Conservation (phyloP, 92 coral and sea anemone species). For the Heliopora coerulea region DNA sequence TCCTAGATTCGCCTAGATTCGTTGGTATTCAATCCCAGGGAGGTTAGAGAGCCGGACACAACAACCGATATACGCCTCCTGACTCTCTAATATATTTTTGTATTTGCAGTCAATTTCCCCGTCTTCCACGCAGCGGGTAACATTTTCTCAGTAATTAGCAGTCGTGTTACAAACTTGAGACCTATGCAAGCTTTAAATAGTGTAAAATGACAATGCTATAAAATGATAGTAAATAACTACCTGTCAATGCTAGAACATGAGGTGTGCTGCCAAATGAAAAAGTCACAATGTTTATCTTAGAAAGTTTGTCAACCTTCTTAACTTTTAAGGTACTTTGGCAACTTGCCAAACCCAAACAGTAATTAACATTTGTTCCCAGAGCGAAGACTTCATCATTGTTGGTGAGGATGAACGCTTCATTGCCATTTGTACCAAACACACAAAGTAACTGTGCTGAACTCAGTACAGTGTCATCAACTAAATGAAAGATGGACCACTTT, state of each 20-base stretch:
- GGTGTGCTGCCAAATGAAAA: slow-evolving; percentile 90
- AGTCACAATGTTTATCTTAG: slow-evolving; percentile 63
- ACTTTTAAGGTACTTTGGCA: slow-evolving; percentile 76
- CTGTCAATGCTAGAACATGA: slow-evolving; percentile 80
- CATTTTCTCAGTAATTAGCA: too few species aligned
- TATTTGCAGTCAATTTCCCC: too few species aligned
- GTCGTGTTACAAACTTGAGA: too few species aligned
- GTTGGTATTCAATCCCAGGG: too few species aligned
- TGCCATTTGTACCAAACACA: slow-evolving; percentile 87
- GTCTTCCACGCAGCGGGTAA: too few species aligned
- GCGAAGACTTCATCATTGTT: slow-evolving; percentile 75
- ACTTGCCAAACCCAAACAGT: slow-evolving; percentile 79
- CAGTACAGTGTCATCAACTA: slow-evolving; percentile 61
- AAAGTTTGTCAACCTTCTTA: slow-evolving; percentile 71
- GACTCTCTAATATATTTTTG: too few species aligned
- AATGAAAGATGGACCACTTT: slow-evolving; percentile 87
- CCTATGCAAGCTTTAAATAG: too few species aligned
- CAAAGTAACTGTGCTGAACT: slow-evolving; percentile 66
- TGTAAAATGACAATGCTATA: too few species aligned
- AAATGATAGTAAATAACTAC: slow-evolving; percentile 34
- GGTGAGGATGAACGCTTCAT: slow-evolving; percentile 82
- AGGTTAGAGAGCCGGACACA: too few species aligned
- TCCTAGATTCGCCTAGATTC: too few species aligned
- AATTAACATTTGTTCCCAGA: slow-evolving; percentile 79
- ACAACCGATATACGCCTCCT: too few species aligned